A percentile compares a stretch with the other conserved stretches of the same genome.
Evolutionary conservation across 1,140 invertebrate genomes (phyloP).

Genomic region (Plutomurus gul): DNA sequence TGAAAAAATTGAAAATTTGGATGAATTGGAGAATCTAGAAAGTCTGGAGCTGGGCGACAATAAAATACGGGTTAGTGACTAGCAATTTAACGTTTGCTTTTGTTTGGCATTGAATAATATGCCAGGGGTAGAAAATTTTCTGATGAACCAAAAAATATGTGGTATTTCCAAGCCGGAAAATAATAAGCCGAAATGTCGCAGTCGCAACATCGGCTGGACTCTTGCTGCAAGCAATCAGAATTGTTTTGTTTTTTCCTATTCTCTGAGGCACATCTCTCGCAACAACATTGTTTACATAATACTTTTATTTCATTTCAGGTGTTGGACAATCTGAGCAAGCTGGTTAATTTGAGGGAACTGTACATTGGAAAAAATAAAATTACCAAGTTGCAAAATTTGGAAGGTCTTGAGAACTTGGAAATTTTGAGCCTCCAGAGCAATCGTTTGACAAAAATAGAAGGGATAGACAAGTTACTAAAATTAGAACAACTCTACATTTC

Average conservation of each 20-base stretch:
- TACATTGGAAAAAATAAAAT: conserved; percentile 98
- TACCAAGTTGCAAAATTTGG: conserved; percentile 82
- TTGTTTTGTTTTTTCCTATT: too few relatives aligned
- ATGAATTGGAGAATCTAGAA: conserved; percentile 76
- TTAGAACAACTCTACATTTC: conserved; percentile 91
- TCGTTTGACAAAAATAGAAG: conserved; percentile 84
- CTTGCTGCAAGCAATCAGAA: too few relatives aligned
- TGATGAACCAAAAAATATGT: too few relatives aligned
- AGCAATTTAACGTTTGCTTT: too few relatives aligned
- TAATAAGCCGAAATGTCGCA: too few relatives aligned
- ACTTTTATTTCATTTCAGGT: conserved; percentile 44
- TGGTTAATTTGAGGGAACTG: conserved; percentile 74
- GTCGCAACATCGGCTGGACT: too few relatives aligned
- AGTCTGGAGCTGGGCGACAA: conserved; percentile 95
- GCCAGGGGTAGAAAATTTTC: too few relatives aligned
- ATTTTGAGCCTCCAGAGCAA: conserved; percentile 86
- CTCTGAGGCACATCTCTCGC: too few relatives aligned
- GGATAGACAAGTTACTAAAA: conserved; percentile 72
- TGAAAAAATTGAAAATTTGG: conserved; percentile 86
- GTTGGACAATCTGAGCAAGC: conserved; percentile 77
- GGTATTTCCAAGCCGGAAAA: too few relatives aligned
- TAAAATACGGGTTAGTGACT: conserved; percentile 77
- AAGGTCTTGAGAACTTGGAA: conserved; percentile 73
- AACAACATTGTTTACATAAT: conserved; percentile 29
- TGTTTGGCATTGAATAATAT: too few relatives aligned